phyloP scores from a whole-genome alignment of 2,888 invertebrate genomes.

The Pogonocherus hispidulus region DNA sequence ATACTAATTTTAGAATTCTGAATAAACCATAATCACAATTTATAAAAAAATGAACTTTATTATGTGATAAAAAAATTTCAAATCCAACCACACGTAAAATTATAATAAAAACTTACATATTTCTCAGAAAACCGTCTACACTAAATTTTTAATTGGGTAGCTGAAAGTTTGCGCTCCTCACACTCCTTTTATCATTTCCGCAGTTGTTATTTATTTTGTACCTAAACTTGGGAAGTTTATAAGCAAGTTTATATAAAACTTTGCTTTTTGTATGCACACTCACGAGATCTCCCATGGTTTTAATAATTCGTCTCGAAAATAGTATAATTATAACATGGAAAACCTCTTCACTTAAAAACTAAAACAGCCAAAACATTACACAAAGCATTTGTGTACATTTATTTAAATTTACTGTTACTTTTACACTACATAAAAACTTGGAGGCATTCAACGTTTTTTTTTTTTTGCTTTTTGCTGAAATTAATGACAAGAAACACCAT shows the following conservation, averaged over 20 bases:
- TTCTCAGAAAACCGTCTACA: constrained; percentile 2
- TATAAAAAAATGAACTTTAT: too few species aligned
- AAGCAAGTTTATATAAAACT: constrained; percentile 40
- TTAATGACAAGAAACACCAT: too few species aligned
- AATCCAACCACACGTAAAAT: too few species aligned
- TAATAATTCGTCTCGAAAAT: constrained; percentile 28
- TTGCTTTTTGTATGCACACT: constrained; percentile 36
- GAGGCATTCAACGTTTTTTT: too few species aligned
- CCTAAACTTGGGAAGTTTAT: constrained; percentile 17
- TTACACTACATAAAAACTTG: not conserved
- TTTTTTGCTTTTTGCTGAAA: too few species aligned
- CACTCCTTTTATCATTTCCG: constrained; percentile 21
- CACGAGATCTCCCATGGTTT: constrained; percentile 31
- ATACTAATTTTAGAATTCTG: too few species aligned
- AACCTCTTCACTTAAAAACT: constrained; percentile 28
- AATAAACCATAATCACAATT: too few species aligned
- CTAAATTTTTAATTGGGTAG: constrained; percentile 24
- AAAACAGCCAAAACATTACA: constrained; percentile 12
- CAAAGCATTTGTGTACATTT: constrained; percentile 12
- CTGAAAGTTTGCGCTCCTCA: not conserved
- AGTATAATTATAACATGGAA: constrained; percentile 31
- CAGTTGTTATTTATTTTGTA: constrained; percentile 25
- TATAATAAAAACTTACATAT: too few species aligned
- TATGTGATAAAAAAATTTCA: too few species aligned
- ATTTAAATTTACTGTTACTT: not conserved